Evolutionary conservation across 2,888 invertebrate species (phyloP), one percentile per base, ranked within the genome.

Genomic region (Xiphydria camelus): DNA sequence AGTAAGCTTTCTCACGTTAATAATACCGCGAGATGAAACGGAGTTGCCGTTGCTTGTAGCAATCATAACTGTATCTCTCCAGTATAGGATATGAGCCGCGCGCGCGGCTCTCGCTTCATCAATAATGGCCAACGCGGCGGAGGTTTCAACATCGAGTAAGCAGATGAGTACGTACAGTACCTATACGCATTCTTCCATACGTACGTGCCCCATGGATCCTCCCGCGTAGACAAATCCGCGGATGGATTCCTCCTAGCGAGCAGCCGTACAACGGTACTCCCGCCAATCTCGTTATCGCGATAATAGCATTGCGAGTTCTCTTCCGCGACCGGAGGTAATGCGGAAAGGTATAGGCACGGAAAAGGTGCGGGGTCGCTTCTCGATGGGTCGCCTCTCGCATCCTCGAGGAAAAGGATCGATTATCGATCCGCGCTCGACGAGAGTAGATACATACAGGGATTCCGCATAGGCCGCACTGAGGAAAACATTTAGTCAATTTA

Each of bases 51-150:
- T 40, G 45, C 54, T 59, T 48, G 53, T 50, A 55, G 60, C 55
- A 62, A 64, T 66, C 66, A 62, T 66, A 66, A 66, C 64, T 63
- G 65, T 66, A 66, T 59, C 53, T 52, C 46, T 38, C 35, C 38
- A 18, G 47, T 33, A 44, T 59, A 51, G 40, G 50, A 50, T 54
- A 12, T 2, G 12, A 12, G 29, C 29, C 47, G 48, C 43, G 31
- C 45, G 26, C 31, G 35, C 29, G 38, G 41, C 51, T 40, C 47
- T 26, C 29, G 48, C 49, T 54, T 56, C 55, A 55, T 58, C 62
- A 52, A 61, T 64, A 63, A 63, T 59, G 47, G 53, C 40, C 52
- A 51, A 42, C 29, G 26, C 26, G n/a, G n/a, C n/a, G 7, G 10
- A 26, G 12, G 29, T 29, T 29, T 12, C 29, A 29, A 7, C 29